Conservation (phyloP, 2,888 invertebrate genomes). For the Latrodectus hesperus region DNA sequence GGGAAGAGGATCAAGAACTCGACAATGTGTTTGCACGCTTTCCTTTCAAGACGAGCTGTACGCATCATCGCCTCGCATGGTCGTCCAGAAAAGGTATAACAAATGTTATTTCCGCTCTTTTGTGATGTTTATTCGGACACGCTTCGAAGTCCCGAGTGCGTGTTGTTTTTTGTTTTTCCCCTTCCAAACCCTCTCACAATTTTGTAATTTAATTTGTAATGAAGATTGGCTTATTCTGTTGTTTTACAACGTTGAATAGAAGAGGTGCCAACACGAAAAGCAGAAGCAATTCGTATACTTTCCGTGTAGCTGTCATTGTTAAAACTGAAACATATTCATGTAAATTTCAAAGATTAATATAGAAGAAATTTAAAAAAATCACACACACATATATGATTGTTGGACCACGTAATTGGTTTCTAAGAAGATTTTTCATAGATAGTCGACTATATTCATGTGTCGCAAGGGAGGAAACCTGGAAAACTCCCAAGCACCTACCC, state of each 20-base stretch:
- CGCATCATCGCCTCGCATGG: slow-evolving; percentile 24
- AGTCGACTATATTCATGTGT: too few species aligned
- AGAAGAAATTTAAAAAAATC: too few species aligned
- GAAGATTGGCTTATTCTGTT: not conserved
- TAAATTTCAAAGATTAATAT: too few species aligned
- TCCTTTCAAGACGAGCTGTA: slow-evolving; percentile 4
- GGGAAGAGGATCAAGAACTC: not conserved
- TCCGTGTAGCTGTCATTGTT: too few species aligned
- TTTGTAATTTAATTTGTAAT: not conserved
- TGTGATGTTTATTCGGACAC: slow-evolving; percentile 28
- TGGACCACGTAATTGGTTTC: too few species aligned
- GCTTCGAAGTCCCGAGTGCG: not conserved
- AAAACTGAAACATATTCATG: too few species aligned
- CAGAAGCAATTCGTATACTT: too few species aligned
- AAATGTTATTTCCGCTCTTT: slow-evolving; percentile 46
- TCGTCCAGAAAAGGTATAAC: slow-evolving; percentile 22
- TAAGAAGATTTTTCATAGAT: too few species aligned
- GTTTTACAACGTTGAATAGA: not conserved
- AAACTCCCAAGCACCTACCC: too few species aligned
- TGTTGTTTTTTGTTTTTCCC: slow-evolving; percentile 11
- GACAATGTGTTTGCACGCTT: slow-evolving; percentile 19
- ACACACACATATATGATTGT: too few species aligned
- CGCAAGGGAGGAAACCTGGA: too few species aligned
- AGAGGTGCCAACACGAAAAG: too few species aligned
- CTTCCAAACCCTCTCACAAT: not conserved